A percentile compares a stretch with the other conserved stretches of the same genome.
Conservation (phyloP, 2,888 invertebrate species). For the Drosophila setosimentum region DNA sequence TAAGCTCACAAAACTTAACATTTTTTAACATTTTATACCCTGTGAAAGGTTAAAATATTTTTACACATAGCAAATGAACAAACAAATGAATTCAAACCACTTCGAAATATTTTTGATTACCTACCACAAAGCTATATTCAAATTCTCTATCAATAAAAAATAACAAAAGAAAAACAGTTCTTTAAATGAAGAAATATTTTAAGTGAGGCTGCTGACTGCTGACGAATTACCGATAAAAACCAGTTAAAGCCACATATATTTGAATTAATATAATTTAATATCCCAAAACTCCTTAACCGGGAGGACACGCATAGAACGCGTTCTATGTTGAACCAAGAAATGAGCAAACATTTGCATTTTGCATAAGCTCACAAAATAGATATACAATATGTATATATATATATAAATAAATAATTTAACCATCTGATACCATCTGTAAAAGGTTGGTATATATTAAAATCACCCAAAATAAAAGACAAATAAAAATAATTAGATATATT, state of each 20-base stretch:
- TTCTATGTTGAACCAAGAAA: slow-evolving; percentile 30
- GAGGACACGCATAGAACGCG: slow-evolving; percentile 20
- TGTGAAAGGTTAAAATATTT: not conserved
- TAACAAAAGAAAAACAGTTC: not conserved
- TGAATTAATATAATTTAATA: slow-evolving; percentile 7
- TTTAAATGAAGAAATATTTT: not conserved
- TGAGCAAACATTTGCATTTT: slow-evolving; percentile 9
- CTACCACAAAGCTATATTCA: not conserved
- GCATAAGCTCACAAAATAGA: not conserved
- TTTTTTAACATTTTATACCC: slow-evolving; percentile 14
- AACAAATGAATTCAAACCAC: not conserved
- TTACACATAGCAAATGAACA: not conserved
- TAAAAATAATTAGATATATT: no score
- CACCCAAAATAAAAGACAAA: no score
- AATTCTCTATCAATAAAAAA: not conserved
- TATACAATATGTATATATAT: no score
- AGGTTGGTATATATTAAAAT: not conserved
- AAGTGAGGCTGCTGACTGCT: slow-evolving; percentile 26
- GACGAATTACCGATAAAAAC: slow-evolving; percentile 33
- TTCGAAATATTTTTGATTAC: not conserved
- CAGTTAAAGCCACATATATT: not conserved
- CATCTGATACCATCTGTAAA: slow-evolving; percentile 15
- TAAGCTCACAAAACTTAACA: not conserved
- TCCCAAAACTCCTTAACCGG: slow-evolving; percentile 9
- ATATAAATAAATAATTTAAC: not conserved